Percentiles rank a stretch among this genome's conserved stretches.
Conservation (phyloP, 2,113 vertebrate species). For the Xiphophorus couchianus region DNA sequence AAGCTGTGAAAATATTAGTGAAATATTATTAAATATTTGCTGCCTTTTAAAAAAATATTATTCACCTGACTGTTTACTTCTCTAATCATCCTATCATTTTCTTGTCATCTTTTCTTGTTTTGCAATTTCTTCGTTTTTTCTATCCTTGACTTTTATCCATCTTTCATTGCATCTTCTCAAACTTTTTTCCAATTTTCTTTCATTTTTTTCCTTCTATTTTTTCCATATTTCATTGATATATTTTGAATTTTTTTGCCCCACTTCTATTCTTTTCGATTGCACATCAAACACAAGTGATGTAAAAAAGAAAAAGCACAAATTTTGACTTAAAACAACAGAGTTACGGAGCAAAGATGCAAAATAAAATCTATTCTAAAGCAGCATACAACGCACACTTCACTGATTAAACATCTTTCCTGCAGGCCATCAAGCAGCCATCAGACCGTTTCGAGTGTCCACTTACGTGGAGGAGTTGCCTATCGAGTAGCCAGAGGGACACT, state of each 20-base stretch:
- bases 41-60: too few relatives aligned
- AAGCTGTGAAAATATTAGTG: too few relatives aligned
- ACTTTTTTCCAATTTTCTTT: not conserved
- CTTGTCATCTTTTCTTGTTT: too few relatives aligned
- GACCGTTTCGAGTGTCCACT: slow-evolving; percentile 70
- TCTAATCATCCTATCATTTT: too few relatives aligned
- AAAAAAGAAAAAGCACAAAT: not conserved
- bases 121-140: too few relatives aligned
- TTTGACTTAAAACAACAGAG: too few relatives aligned
- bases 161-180: not conserved
- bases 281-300: not conserved
- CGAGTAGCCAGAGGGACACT: slow-evolving; percentile 93
- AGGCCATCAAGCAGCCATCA: slow-evolving; percentile 22
- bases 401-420: slow-evolving; percentile 21
- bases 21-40: too few relatives aligned
- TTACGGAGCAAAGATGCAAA: too few relatives aligned
- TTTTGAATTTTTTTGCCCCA: not conserved
- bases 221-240: not conserved
- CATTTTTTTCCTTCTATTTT: not conserved
- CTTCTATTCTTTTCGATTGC: not conserved
- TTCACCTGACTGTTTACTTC: too few relatives aligned
- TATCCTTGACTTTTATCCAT: too few relatives aligned
- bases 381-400: not conserved
- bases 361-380: not conserved
- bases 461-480: slow-evolving; percentile 91